Percentiles rank a stretch among this genome's conserved stretches.
Evolutionary conservation across 2,888 invertebrate species (phyloP).

Genomic region (Heterodera filipjevi): DNA sequence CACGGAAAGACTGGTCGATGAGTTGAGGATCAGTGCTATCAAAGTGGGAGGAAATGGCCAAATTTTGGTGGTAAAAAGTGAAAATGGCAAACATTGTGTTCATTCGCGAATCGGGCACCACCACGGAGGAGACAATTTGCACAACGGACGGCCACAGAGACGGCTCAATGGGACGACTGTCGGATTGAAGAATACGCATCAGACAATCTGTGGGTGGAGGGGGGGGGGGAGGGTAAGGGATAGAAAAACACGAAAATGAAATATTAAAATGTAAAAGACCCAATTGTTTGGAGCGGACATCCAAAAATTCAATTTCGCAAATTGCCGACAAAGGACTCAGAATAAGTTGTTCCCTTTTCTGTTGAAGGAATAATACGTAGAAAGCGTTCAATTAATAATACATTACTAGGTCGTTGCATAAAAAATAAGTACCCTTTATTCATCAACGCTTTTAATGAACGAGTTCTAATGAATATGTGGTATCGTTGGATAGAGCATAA

Average conservation of each 20-base stretch:
- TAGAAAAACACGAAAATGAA: not conserved
- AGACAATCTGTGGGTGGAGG: conserved; percentile 76
- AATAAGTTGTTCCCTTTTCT: conserved; percentile 82
- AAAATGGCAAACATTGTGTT: not conserved
- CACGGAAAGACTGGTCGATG: conserved; percentile 39
- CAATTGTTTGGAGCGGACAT: conserved; percentile 89
- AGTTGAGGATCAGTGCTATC: conserved; percentile 35
- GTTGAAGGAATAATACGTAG: no score
- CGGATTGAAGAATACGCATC: conserved; percentile 86
- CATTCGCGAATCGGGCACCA: conserved; percentile 68
- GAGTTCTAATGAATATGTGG: no score
- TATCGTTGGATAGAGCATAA: no score
- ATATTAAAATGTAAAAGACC: not conserved
- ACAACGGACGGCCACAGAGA: conserved; percentile 85
- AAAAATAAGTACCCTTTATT: no score
- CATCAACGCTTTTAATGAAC: no score
- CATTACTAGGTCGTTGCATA: no score
- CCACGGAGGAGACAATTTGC: conserved; percentile 68
- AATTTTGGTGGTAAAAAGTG: no score
- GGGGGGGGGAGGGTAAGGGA: not conserved
- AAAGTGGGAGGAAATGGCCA: conserved; percentile 16
- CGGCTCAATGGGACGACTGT: conserved; percentile 79
- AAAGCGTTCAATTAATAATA: conserved; percentile 33
- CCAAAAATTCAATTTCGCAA: conserved; percentile 84
- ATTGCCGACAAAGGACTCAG: conserved; percentile 88